These are phyloP conservation scores for Nymphalis io DNA, from an alignment of 1,140 invertebrate species.

Conservation along the genomic window DNA sequence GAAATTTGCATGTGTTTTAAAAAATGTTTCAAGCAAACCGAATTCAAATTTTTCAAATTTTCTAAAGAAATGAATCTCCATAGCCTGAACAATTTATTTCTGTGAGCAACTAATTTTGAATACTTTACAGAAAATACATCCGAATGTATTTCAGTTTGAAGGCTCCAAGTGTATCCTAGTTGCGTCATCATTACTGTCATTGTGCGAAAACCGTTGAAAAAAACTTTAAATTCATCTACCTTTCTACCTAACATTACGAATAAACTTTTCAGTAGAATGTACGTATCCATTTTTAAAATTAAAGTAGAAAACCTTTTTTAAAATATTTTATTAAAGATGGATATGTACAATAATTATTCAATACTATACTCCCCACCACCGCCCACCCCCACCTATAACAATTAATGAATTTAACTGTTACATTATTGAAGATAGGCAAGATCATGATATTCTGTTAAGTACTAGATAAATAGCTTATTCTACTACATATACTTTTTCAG, in stretches of 20 bases:
- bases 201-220: constrained; percentile 5
- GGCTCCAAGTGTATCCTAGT: constrained; percentile 9
- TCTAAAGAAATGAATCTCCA: neutral
- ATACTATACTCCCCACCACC: too few relatives aligned
- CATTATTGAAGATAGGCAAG: too few relatives aligned
- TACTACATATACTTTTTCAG: too few relatives aligned
- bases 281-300: neutral
- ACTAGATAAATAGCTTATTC: too few relatives aligned
- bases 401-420: too few relatives aligned
- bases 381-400: too few relatives aligned
- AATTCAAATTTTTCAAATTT: neutral
- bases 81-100: neutral
- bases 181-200: constrained; percentile 13
- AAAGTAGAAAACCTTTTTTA: too few relatives aligned
- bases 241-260: neutral
- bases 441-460: too few relatives aligned
- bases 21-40: neutral
- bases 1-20: neutral
- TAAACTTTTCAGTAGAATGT: neutral
- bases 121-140: neutral
- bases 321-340: too few relatives aligned
- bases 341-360: too few relatives aligned
- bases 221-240: constrained; percentile 2
- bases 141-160: constrained; percentile 5
- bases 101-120: constrained; percentile 2